Base-by-base conservation (phyloP, 2,797 vertebrate species). In the Semotilus atromaculatus region DNA sequence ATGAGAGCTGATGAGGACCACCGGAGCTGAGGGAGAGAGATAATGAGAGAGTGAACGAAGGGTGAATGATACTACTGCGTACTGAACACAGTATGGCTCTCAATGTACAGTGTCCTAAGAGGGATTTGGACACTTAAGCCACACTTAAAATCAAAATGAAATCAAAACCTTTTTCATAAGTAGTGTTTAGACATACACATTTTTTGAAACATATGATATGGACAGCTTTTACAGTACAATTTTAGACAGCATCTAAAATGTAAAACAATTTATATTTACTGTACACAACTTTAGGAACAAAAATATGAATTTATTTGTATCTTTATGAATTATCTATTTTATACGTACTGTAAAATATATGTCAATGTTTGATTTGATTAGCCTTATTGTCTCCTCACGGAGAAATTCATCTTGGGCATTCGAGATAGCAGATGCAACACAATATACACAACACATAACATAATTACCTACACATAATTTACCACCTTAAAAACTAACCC, bases 1-100 rank as follows among this genome's bases (percentile, higher is more conserved):
- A 76, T 70, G 43, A 79, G 74, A 86, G 48, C 81, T 79, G 76
- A 86, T 72, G 79, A 73, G 81, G 85, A 82, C 66, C 43, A 73
- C 36, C 40, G 18, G 6, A 75, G 85, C 48, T 26, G 26, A 43
- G 40, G 74, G 29, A 34, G 21, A 43, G 29, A 48, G 18, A 80
- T 45, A 78, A 62, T 48, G 51, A 70, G 36, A 53, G 26, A 45
- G 51, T 2, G 23, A 77, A 34, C 6, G n/a, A 45, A 73, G n/a
- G 31, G 58, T 66, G 81, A 66, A 73, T 53, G 43, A 75, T 48
- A 51, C 58, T 36, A 66, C 71, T 53, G n/a, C n/a, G 43, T 75
- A 13, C 2, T 62, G 51, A 78, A 31, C 23, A 23, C 53, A 67
- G 26, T 45, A 40, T 81, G 21, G 71, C 51, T 70, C 18, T 55